phyloP scores from a whole-genome alignment of 2,888 invertebrate genomes.

The Drosophila mimetica region DNA sequence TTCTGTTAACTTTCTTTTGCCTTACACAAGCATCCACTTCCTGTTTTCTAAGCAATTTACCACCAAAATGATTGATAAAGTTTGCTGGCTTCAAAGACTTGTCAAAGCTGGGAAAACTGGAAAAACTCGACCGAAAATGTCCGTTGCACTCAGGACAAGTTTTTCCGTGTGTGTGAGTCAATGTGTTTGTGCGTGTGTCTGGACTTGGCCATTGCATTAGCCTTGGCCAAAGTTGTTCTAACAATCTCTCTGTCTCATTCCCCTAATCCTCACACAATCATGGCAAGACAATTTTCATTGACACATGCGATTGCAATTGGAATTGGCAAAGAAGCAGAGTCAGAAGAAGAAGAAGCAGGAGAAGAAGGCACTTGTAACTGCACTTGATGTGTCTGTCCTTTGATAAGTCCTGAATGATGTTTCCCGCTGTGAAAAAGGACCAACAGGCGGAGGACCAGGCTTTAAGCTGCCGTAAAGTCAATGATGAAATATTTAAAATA shows the following conservation, averaged over 20 bases:
- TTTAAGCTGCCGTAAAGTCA: slow-evolving; percentile 65
- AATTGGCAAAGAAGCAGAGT: slow-evolving; percentile 48
- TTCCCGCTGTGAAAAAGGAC: slow-evolving; percentile 14
- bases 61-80: slow-evolving; percentile 83
- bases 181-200: too few species aligned
- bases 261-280: slow-evolving; percentile 11
- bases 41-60: slow-evolving; percentile 82
- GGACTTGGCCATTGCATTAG: slow-evolving; percentile 56
- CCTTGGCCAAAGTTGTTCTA: slow-evolving; percentile 54
- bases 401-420: slow-evolving; percentile 33
- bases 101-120: slow-evolving; percentile 34
- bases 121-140: slow-evolving; percentile 33
- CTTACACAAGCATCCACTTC: slow-evolving; percentile 41
- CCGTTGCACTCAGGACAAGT: slow-evolving; percentile 43
- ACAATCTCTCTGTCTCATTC: background rate
- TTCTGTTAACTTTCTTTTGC: background rate
- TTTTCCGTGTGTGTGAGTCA: slow-evolving; percentile 35
- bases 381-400: slow-evolving; percentile 43
- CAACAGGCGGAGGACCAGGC: slow-evolving; percentile 22
- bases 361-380: slow-evolving; percentile 52
- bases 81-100: slow-evolving; percentile 52
- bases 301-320: slow-evolving; percentile 69
- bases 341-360: slow-evolving; percentile 1
- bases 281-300: slow-evolving; percentile 72
- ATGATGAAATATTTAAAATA: slow-evolving; percentile 74